phyloP scores from a whole-genome alignment of 1,140 invertebrate species.

The Conus ventricosus region DNA sequence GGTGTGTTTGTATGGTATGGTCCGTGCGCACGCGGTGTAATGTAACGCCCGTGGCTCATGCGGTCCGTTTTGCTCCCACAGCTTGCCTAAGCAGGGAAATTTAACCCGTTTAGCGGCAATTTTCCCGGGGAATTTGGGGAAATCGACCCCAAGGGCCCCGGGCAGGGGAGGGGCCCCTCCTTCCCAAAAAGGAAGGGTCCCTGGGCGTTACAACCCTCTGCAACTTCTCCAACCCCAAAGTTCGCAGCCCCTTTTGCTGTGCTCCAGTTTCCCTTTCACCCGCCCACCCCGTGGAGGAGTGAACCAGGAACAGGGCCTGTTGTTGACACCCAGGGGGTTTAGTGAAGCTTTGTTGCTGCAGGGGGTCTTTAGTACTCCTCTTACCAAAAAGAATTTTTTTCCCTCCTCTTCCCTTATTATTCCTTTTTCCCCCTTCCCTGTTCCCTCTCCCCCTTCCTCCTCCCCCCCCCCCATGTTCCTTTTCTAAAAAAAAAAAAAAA shows the following conservation, averaged over 20 bases:
- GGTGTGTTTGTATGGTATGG: background rate
- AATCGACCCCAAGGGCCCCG: slow-evolving; percentile 27
- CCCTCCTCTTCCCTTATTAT: too few species aligned
- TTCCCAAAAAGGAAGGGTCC: slow-evolving; percentile 44
- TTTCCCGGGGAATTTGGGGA: slow-evolving; percentile 35
- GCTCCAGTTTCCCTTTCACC: slow-evolving; percentile 48
- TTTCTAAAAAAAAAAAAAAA: too few species aligned
- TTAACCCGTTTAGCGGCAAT: slow-evolving; percentile 44
- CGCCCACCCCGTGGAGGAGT: slow-evolving; percentile 40
- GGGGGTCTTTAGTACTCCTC: too few species aligned
- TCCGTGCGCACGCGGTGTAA: background rate
- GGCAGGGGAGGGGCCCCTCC: slow-evolving; percentile 38
- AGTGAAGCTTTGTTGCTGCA: background rate
- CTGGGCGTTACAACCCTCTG: slow-evolving; percentile 42
- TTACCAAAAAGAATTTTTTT: too few species aligned
- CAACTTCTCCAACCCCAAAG: slow-evolving; percentile 50
- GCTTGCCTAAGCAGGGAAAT: too few species aligned
- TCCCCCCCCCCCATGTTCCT: too few species aligned
- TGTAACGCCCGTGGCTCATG: background rate
- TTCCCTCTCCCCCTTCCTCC: too few species aligned
- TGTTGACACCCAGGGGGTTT: background rate
- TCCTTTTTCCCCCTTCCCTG: too few species aligned
- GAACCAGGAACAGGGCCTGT: too few species aligned
- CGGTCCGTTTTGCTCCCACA: too few species aligned
- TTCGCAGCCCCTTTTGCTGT: slow-evolving; percentile 48